Conservation (phyloP, 2,113 vertebrate species). For the Bos indicus region DNA sequence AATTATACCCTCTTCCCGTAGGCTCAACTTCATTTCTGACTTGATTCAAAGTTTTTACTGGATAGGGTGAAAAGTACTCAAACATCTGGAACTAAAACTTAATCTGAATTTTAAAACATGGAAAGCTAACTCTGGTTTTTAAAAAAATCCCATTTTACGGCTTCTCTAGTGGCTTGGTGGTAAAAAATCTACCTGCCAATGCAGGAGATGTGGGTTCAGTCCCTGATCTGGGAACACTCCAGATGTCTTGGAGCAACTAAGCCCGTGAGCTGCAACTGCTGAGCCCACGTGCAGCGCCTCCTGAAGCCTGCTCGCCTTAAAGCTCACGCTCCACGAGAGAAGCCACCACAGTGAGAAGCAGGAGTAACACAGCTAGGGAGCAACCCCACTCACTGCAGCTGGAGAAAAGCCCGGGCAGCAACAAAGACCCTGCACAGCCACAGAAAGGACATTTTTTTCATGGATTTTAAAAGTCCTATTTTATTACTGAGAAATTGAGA, state of each 20-base stretch:
- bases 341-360: not conserved
- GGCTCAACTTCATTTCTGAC: not conserved
- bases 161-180: not conserved
- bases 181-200: not conserved
- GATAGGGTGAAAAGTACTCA: not conserved
- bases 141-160: not conserved
- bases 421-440: not conserved
- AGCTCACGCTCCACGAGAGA: not conserved
- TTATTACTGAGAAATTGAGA: not conserved
- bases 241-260: not conserved
- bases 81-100: not conserved
- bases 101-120: not conserved
- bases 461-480: not conserved
- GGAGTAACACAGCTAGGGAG: no score
- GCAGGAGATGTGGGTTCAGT: not conserved
- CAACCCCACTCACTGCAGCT: not conserved
- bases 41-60: not conserved
- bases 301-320: not conserved
- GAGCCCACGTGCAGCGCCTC: not conserved
- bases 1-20: not conserved
- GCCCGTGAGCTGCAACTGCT: rapidly evolving
- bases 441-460: not conserved
- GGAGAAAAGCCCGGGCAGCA: not conserved
- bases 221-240: not conserved
- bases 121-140: not conserved